A percentile compares a stretch with the other conserved stretches of the same genome.
These are phyloP conservation scores for Galeopterus variegatus DNA, from an alignment of 2,113 vertebrate species.

Conservation along the genomic window DNA sequence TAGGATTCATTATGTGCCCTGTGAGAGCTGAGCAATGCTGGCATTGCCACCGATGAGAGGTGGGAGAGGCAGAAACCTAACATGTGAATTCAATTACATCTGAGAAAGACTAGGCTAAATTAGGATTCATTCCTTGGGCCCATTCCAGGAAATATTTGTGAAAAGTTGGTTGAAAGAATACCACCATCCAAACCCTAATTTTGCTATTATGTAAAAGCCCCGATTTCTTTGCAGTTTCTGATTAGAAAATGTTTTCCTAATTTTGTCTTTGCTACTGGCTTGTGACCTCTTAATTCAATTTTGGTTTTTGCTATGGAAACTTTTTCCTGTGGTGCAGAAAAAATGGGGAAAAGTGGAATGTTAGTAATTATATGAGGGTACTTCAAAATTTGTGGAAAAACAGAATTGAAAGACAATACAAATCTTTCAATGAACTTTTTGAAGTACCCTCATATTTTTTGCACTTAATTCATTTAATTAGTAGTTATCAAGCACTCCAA, in stretches of 20 bases:
- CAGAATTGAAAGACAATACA: too few species aligned
- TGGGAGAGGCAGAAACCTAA: too few species aligned
- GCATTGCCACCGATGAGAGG: too few species aligned
- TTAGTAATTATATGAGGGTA: background rate
- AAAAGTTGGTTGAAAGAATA: conserved; percentile 88
- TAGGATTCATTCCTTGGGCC: conserved; percentile 84
- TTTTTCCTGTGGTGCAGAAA: conserved; percentile 67
- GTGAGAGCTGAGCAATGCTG: too few species aligned
- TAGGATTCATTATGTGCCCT: conserved; percentile 84
- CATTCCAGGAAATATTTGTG: conserved; percentile 88
- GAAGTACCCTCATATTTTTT: background rate
- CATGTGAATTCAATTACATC: too few species aligned
- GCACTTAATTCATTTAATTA: conserved; percentile 51
- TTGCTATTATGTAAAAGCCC: conserved; percentile 85
- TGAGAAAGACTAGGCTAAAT: conserved; percentile 86
- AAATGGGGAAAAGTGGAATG: background rate
- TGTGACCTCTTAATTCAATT: conserved; percentile 86
- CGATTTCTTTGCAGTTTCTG: conserved; percentile 74
- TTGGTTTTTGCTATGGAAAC: conserved; percentile 71
- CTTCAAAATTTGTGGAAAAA: too few species aligned
- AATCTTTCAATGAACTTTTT: too few species aligned
- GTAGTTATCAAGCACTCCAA: conserved; percentile 25
- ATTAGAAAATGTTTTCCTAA: conserved; percentile 84
- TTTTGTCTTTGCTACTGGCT: conserved; percentile 76
- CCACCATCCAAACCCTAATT: conserved; percentile 87